A percentile compares a stretch with the other conserved stretches of the same genome.
Conservation (phyloP, 2,113 vertebrate species). For the Corvus moneduloides region DNA sequence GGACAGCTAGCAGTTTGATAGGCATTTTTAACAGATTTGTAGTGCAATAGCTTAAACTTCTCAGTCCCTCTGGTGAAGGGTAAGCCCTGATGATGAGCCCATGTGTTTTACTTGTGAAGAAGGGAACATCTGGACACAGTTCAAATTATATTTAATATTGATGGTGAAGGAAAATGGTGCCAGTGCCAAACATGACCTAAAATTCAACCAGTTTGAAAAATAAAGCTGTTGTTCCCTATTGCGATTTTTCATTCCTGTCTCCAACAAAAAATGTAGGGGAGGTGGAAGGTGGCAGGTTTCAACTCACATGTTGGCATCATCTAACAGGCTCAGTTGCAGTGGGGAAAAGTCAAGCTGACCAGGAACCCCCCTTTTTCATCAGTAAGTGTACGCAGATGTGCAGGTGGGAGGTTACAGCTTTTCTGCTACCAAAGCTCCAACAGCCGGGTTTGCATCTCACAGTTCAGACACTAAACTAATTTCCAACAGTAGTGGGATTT, state of each 20-base stretch:
- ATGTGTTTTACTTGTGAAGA: not conserved
- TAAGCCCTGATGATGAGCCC: not conserved
- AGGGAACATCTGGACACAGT: not conserved
- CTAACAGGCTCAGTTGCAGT: not conserved
- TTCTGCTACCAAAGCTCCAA: not conserved
- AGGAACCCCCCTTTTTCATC: not conserved
- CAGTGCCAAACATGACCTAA: not conserved
- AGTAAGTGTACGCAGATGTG: rapidly evolving
- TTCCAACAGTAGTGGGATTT: not conserved
- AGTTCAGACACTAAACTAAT: not conserved
- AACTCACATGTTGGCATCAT: not conserved
- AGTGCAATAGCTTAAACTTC: not conserved
- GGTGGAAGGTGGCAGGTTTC: not conserved
- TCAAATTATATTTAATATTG: not conserved
- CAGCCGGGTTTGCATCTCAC: not conserved
- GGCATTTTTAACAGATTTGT: not conserved
- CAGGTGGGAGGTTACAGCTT: not conserved
- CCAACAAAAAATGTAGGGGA: not conserved
- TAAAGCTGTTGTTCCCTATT: not conserved
- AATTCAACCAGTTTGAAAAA: not conserved
- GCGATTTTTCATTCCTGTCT: not conserved
- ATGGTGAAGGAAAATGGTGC: not conserved
- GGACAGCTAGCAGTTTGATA: not conserved
- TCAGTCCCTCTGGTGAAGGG: not conserved
- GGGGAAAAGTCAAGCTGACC: not conserved